Evolutionary conservation across 2,113 vertebrate genomes (phyloP), one percentile per base, ranked within the genome.

Genomic region (Saguinus imperator): DNA sequence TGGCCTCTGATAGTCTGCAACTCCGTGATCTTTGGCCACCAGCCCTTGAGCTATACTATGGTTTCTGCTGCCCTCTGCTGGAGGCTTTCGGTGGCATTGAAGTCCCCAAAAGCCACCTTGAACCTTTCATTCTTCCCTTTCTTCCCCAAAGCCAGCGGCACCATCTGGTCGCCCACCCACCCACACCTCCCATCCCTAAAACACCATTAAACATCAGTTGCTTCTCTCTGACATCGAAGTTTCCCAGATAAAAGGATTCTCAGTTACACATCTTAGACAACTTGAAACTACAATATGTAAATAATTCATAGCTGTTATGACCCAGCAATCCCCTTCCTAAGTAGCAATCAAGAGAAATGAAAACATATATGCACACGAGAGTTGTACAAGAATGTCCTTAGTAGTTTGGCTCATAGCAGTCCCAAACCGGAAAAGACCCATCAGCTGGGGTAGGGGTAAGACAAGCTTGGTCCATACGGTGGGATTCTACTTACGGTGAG

Each of bases 21-120:
- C 83, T 82, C 80, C 76, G 45, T 73, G 89, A 6, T 84, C 64
- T 52, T 91, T 61, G 70, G 87, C 76, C 9, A 5, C 57, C 8
- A 0, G 87, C 4, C 73, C 6, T 75, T 40, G 52, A 16, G 40
- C 64, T 10, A 81, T 90, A 23, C 27, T 9, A 20, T 84, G 93
- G 98, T 64, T 77, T 97, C 96, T 98, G 94, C 95, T 95, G 97
- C 80, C 97, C 94, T 43, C 97, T 97, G 80, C 94, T 94, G 98
- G 96, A 94, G 1, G 6, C 3, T 66, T 50, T 83, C 87, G 50
- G 45, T 77, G 32, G 37, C 23, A 61, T 43, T 8, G 77, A 43
- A 52, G 10, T 73, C 57, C 45, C 43, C 7, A 32, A 85, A 88
- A 79, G 45, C 76, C 37, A 20, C 14, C 6, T 75, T 18, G 61